Conservation (phyloP, 1,140 invertebrate genomes). For the Brachionus sp. region DNA sequence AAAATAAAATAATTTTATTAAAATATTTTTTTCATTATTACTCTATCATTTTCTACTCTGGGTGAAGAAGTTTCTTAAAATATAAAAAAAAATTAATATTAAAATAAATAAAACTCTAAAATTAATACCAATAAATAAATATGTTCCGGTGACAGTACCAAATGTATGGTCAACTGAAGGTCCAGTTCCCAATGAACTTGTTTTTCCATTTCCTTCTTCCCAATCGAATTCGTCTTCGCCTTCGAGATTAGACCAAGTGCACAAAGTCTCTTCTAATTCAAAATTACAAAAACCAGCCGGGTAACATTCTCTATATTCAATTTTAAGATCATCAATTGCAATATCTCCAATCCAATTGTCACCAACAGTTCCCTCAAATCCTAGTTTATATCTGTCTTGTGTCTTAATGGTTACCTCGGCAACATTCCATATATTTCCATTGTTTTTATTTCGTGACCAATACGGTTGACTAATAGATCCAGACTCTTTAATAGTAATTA, state of each 20-base stretch:
- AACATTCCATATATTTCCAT: slow-evolving; percentile 28
- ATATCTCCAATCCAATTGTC: background rate
- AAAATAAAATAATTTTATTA: background rate
- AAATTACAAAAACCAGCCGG: slow-evolving; percentile 33
- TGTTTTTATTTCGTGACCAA: background rate
- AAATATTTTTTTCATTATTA: background rate
- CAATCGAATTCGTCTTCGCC: slow-evolving; percentile 54
- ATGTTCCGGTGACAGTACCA: slow-evolving; percentile 52
- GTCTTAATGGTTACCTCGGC: background rate
- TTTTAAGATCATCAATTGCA: slow-evolving; percentile 38
- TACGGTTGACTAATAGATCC: background rate
- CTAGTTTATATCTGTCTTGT: background rate
- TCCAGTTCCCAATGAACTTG: slow-evolving; percentile 50
- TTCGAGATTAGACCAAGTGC: slow-evolving; percentile 53
- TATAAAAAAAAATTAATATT: slow-evolving; percentile 45
- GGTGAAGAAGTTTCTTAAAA: slow-evolving; percentile 45
- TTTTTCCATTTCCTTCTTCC: slow-evolving; percentile 49
- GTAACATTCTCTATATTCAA: slow-evolving; percentile 7
- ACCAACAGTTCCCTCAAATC: background rate
- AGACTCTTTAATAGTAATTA: background rate
- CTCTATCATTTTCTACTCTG: slow-evolving; percentile 50
- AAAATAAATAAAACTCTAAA: background rate
- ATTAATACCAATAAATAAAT: slow-evolving; percentile 48
- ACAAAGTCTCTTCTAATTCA: slow-evolving; percentile 60
- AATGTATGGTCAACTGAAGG: slow-evolving; percentile 66